Base-by-base conservation (phyloP, 2,113 vertebrate genomes). In the Clarias batrachus region DNA sequence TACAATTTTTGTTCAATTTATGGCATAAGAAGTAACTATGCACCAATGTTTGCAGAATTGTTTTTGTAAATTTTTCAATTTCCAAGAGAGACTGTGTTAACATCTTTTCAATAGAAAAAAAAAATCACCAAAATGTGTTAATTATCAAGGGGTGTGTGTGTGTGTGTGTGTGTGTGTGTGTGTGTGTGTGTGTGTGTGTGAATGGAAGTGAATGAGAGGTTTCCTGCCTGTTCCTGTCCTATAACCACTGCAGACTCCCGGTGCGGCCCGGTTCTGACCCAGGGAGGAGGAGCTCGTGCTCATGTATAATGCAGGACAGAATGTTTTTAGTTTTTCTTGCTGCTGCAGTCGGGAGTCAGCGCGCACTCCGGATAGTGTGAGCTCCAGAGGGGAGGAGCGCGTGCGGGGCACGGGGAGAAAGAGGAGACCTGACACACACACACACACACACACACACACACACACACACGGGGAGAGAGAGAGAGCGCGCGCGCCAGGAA, bases 301-400 rank as follows among this genome's bases (percentile, higher is more conserved):
- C 48, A 54, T 16, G 12, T 30, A 27, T 7, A 54, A 25, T 48
- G 3, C 12, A 3, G n/a, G 54, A 52, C 21, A 77, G 73, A n/a
- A n/a, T 54, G 1, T 76, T 52, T 52, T 25, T 25, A 25, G 23
- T 25, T 48, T 25, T 13, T 78, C 12, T 17, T 66, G 59, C 17
- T 48, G 12, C 62, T 27, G 62, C 41, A 82, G 14, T 82, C 66
- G 52, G 62, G 25, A 41, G 33, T 82, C 81, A 66, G 62, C 62
- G 41, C 63, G 60, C 37, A 59, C 14, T 81, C 5, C 59, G 41
- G 12, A 41, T n/a, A 81, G 79, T 59, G 13, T 65, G 60, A 48
- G 59, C 7, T 81, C 11, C n/a, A 52, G 17, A 48, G 81, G 77
- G 81, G 41, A 48, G 81, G 81, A 27, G 81, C 81, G 62, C 81